Evolutionary conservation across 1,140 invertebrate species (phyloP).

Genomic region (Caenorhabditis remanei): DNA sequence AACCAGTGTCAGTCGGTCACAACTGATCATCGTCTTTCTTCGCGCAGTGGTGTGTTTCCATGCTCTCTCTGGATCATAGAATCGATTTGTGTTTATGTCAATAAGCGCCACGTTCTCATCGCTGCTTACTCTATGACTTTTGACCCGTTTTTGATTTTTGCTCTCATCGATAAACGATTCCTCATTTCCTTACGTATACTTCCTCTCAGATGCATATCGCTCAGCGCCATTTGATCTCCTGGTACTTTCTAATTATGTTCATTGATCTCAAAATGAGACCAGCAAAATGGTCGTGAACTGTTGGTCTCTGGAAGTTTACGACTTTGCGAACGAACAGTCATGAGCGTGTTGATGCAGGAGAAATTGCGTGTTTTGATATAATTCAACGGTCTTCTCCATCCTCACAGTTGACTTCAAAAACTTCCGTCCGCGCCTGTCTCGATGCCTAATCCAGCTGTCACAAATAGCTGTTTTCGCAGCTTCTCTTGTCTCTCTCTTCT

Average conservation of each 20-base stretch:
- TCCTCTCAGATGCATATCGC: no score
- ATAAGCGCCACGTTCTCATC: neutral
- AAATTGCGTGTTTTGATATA: slow-evolving; percentile 44
- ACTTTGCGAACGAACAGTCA: slow-evolving; percentile 26
- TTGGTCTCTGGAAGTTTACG: slow-evolving; percentile 15
- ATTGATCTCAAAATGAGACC: slow-evolving; percentile 3
- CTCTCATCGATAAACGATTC: neutral
- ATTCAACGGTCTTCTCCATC: slow-evolving; percentile 28
- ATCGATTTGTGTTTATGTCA: slow-evolving; percentile 15
- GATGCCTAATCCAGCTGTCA: slow-evolving; percentile 49
- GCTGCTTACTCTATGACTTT: neutral
- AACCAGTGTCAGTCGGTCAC: neutral
- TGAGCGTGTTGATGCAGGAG: slow-evolving; percentile 19
- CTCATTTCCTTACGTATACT: neutral
- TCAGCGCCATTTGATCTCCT: neutral
- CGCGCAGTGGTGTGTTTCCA: neutral
- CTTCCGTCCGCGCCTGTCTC: slow-evolving; percentile 44
- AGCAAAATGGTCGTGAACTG: slow-evolving; percentile 38
- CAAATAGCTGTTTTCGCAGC: slow-evolving; percentile 50
- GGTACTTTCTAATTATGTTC: no score
- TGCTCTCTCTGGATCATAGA: neutral
- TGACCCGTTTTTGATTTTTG: neutral
- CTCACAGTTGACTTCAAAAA: slow-evolving; percentile 36
- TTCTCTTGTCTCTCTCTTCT: neutral
- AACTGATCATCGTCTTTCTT: neutral